Evolutionary conservation across 2,888 invertebrate genomes (phyloP).

Genomic region (Melanophora roralis): DNA sequence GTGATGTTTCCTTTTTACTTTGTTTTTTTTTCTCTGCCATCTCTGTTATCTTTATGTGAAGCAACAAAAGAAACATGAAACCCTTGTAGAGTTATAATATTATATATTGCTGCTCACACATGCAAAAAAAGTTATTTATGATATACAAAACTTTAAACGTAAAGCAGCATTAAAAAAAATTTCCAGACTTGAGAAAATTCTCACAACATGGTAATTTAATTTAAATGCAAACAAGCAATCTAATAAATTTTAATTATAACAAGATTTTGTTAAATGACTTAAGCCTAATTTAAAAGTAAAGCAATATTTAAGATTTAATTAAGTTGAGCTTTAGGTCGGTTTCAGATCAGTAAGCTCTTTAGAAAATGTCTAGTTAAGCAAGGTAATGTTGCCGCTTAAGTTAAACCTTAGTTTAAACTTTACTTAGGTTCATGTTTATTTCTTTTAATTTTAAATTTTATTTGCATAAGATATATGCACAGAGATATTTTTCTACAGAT

Average conservation of each 20-base stretch:
- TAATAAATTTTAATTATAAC: constrained; percentile 32
- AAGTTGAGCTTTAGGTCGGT: background rate
- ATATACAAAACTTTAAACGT: background rate
- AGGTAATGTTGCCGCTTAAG: too few relatives aligned
- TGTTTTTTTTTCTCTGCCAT: background rate
- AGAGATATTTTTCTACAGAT: too few relatives aligned
- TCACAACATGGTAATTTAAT: background rate
- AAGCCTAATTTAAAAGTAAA: too few relatives aligned
- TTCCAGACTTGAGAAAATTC: background rate
- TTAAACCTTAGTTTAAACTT: too few relatives aligned
- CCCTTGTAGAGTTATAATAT: constrained; percentile 35
- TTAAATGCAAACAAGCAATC: background rate
- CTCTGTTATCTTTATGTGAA: constrained; percentile 5
- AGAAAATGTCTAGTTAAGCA: too few relatives aligned
- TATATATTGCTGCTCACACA: background rate
- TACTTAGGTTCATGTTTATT: too few relatives aligned
- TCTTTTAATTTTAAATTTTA: too few relatives aligned
- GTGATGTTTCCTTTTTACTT: constrained; percentile 56
- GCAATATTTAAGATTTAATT: background rate
- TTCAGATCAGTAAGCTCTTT: too few relatives aligned
- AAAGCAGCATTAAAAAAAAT: background rate
- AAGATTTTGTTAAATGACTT: background rate
- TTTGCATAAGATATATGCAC: too few relatives aligned
- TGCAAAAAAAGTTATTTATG: constrained; percentile 31
- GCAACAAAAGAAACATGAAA: constrained; percentile 23